Evolutionary conservation across 2,888 invertebrate species (phyloP), one percentile per base, ranked within the genome.

Genomic region (Tenthredo amoena): DNA sequence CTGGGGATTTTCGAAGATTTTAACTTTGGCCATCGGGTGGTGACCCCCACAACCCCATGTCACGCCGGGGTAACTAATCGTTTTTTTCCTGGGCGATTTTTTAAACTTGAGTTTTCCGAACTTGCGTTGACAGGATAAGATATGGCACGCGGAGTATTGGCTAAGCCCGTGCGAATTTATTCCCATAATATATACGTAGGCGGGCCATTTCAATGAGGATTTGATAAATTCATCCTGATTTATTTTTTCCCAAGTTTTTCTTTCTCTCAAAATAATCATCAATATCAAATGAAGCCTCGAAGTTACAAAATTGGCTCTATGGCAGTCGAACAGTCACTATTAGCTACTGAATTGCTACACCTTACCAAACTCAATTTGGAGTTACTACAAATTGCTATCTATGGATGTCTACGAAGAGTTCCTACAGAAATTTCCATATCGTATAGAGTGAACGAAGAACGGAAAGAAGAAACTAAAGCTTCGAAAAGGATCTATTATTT

Each of bases 61-160:
- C 83, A 83, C 65, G 71, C 18, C 55, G 31, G 47, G 83, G 71
- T 85, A 77, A 85, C 85, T 85, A 62, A 85, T 85, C 85, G 85
- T 85, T 85, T 85, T 85, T 85, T 85, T 77, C 62, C 76, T 65
- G n/a, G 68, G 85, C 65, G 77, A 85, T 85, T 85, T 85, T 85
- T 85, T 85, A 85, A 85, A 85, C 85, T 77, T 77, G 85, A 68
- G 85, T 85, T 85, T 85, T n/a, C 77, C 76, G 77, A 85, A 85
- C 43, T 85, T 68, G 77, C 21, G 85, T 55, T 77, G 85, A 85
- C 85, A 77, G 85, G 85, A 77, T 85, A 85, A 85, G 85, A 85
- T 85, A 85, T 85, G 50, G 85, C 77, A 58, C 62, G 21, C 40
- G 31, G 77, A 85, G 85, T 77, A 83, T 85, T 85, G 77, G 68